These are phyloP conservation scores for Agrenia bidenticulata DNA, from an alignment of 2,888 invertebrate genomes.

Conservation along the genomic window DNA sequence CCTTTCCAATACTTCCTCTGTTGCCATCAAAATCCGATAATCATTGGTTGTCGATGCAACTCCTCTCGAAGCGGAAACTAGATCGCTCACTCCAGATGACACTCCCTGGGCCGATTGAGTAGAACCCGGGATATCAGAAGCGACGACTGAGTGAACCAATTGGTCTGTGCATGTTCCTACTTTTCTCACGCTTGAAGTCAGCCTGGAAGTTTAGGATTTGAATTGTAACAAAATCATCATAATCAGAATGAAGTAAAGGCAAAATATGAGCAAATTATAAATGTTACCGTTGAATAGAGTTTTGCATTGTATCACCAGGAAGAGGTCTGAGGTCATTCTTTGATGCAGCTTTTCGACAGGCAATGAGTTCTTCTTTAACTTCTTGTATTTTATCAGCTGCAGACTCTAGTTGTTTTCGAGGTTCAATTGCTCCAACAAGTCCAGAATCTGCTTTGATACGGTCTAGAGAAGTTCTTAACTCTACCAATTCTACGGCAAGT, in stretches of 20 bases:
- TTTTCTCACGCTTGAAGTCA: slow-evolving; percentile 67
- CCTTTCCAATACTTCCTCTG: slow-evolving; percentile 76
- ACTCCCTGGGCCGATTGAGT: slow-evolving; percentile 49
- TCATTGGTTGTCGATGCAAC: slow-evolving; percentile 72
- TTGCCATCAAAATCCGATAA: slow-evolving; percentile 55
- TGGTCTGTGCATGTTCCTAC: slow-evolving; percentile 83
- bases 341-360: slow-evolving; percentile 73
- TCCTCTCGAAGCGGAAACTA: slow-evolving; percentile 70
- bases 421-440: slow-evolving; percentile 51
- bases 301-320: slow-evolving; percentile 74
- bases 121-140: slow-evolving; percentile 55
- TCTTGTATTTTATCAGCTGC: slow-evolving; percentile 79
- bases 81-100: slow-evolving; percentile 63
- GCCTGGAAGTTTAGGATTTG: slow-evolving; percentile 63
- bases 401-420: slow-evolving; percentile 73
- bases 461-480: slow-evolving; percentile 63
- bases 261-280: slow-evolving; percentile 7
- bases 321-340: slow-evolving; percentile 73
- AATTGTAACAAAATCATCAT: slow-evolving; percentile 35
- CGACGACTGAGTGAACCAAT: slow-evolving; percentile 79
- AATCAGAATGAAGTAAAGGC: not conserved
- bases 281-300: slow-evolving; percentile 46
- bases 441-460: slow-evolving; percentile 75
- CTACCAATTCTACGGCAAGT: slow-evolving; percentile 66
- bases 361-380: slow-evolving; percentile 77